Conservation (phyloP, 1,140 invertebrate species). For the Daktulosphaira vitifoliae region DNA sequence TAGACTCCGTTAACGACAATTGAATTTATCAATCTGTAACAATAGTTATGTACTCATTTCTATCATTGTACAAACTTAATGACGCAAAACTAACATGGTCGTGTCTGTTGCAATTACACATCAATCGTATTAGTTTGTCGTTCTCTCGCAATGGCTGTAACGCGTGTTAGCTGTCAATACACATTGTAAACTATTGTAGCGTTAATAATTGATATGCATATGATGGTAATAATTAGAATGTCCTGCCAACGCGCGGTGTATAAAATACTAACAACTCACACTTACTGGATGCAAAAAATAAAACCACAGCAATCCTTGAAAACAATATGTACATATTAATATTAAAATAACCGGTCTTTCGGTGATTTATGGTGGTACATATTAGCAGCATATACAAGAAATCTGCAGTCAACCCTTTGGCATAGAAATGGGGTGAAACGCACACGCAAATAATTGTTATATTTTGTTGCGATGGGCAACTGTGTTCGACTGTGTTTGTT, state of each 20-base stretch:
- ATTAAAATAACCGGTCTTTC: constrained; percentile 12
- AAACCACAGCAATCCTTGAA: background rate
- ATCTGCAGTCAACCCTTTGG: constrained; percentile 7
- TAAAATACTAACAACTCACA: constrained; percentile 13
- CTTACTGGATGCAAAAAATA: background rate
- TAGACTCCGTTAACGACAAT: too few species aligned
- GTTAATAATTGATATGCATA: background rate
- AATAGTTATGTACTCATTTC: too few species aligned
- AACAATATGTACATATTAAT: background rate
- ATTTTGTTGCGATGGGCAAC: background rate
- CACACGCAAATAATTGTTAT: background rate
- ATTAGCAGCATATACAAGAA: constrained; percentile 13
- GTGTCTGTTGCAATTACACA: too few species aligned
- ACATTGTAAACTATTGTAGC: background rate
- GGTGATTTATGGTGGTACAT: constrained; percentile 26
- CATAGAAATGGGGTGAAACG: background rate
- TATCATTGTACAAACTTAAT: too few species aligned
- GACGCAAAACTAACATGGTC: too few species aligned
- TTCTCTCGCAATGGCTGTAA: too few species aligned
- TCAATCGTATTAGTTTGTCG: too few species aligned
- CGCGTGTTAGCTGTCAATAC: too few species aligned
- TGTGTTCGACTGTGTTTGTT: background rate
- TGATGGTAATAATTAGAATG: constrained; percentile 25
- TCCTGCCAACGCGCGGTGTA: constrained; percentile 14
- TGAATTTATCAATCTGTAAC: too few species aligned